Percentiles rank a stretch among this genome's conserved stretches.
These are phyloP conservation scores for Agrypnus murinus DNA, from an alignment of 2,888 invertebrate genomes.

Conservation along the genomic window DNA sequence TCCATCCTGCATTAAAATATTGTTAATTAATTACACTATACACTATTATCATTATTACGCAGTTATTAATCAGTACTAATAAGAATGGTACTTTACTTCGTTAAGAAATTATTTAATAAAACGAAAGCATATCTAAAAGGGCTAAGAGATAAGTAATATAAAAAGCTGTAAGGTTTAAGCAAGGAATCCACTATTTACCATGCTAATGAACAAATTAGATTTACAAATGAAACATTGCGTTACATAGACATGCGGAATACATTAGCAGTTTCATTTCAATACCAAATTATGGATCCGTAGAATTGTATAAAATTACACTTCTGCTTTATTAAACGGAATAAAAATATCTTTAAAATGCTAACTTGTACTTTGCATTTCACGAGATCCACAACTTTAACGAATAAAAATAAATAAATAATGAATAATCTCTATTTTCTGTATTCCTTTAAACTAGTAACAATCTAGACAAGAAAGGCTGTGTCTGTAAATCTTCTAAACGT, in stretches of 20 bases:
- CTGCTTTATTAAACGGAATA: too few relatives aligned
- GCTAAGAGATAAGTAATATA: slow-evolving; percentile 25
- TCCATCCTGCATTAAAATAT: slow-evolving; percentile 1
- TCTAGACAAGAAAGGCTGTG: too few relatives aligned
- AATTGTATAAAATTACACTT: slow-evolving; percentile 11
- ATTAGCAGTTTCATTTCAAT: slow-evolving; percentile 31
- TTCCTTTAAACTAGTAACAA: too few relatives aligned
- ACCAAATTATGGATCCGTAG: slow-evolving; percentile 33
- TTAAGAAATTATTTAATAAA: not conserved
- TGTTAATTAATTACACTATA: not conserved
- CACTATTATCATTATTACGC: not conserved
- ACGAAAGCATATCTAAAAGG: slow-evolving; percentile 8
- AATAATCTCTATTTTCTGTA: too few relatives aligned
- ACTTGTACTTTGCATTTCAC: too few relatives aligned
- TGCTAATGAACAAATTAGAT: slow-evolving; percentile 39
- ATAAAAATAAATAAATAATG: too few relatives aligned
- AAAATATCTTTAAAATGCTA: too few relatives aligned
- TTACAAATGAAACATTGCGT: slow-evolving; percentile 38
- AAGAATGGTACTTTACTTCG: not conserved
- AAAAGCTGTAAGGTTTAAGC: slow-evolving; percentile 25
- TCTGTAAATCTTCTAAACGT: too few relatives aligned
- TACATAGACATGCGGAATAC: slow-evolving; percentile 33
- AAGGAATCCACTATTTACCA: slow-evolving; percentile 27
- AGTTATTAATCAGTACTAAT: not conserved
- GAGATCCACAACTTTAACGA: too few relatives aligned